Evolutionary conservation across 2,888 invertebrate species (phyloP).

Genomic region (Zhengitettix transpicula): DNA sequence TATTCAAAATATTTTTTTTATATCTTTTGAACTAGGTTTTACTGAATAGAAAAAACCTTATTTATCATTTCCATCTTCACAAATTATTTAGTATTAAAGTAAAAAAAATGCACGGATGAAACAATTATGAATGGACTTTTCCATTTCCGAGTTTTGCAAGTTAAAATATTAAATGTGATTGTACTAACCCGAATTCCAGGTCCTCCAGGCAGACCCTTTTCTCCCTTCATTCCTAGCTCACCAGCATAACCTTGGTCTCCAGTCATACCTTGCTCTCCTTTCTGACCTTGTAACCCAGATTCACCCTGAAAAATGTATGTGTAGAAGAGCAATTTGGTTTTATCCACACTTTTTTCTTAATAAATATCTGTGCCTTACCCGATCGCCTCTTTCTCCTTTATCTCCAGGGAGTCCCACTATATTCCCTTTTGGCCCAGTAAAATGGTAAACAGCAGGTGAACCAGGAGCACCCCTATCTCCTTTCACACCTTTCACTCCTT

Average conservation of each 20-base stretch:
- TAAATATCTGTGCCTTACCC: too few relatives aligned
- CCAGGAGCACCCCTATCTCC: constrained; percentile 32
- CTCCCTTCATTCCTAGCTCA: constrained; percentile 53
- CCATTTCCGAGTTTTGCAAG: too few relatives aligned
- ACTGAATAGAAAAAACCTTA: too few relatives aligned
- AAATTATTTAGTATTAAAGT: too few relatives aligned
- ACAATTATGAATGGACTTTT: too few relatives aligned
- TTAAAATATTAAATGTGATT: too few relatives aligned
- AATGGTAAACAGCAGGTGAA: constrained; percentile 1
- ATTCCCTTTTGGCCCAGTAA: constrained; percentile 12
- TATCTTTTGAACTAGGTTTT: too few relatives aligned
- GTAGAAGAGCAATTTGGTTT: not conserved
- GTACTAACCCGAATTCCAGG: constrained; percentile 49
- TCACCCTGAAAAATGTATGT: constrained; percentile 18
- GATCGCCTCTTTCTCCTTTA: constrained; percentile 11
- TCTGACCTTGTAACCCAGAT: constrained; percentile 42
- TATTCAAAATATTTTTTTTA: too few relatives aligned
- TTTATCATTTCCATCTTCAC: too few relatives aligned
- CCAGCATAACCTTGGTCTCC: constrained; percentile 57
- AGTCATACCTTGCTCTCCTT: constrained; percentile 51
- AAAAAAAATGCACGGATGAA: too few relatives aligned
- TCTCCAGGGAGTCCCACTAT: constrained; percentile 20
- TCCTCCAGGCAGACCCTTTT: constrained; percentile 73
- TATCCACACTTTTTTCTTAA: not conserved
- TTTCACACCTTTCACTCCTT: constrained; percentile 46